Evolutionary conservation across 1,140 invertebrate species (phyloP).

Genomic region (Solen grandis): DNA sequence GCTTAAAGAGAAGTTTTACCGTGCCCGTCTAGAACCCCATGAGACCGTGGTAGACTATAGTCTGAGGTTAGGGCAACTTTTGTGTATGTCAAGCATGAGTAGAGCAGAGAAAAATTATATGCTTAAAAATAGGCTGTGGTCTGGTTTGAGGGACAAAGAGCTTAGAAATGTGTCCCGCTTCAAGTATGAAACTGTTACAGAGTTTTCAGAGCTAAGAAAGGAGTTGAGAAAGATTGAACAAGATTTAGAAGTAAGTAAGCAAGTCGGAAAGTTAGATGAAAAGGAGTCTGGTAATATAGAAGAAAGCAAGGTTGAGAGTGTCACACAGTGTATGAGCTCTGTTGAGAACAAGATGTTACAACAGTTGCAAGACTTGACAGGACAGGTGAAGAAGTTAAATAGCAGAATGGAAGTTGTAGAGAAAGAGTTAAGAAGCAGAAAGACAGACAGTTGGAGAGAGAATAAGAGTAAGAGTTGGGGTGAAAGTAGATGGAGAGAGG

Average conservation of each 20-base stretch:
- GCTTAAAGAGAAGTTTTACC: too few species aligned
- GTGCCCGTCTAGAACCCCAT: too few species aligned
- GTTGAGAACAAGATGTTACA: neutral
- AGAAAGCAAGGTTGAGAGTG: too few species aligned
- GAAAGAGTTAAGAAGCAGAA: constrained; percentile 4
- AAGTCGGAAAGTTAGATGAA: neutral
- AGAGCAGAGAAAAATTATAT: too few species aligned
- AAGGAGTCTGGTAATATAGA: too few species aligned
- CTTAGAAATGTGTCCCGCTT: too few species aligned
- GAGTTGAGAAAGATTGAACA: constrained; percentile 6
- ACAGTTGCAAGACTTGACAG: neutral
- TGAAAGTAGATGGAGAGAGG: neutral
- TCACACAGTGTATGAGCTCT: neutral
- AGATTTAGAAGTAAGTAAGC: neutral
- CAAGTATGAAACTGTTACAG: too few species aligned
- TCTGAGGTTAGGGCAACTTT: too few species aligned
- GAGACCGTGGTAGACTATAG: too few species aligned
- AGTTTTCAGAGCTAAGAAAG: neutral
- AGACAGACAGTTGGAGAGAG: neutral
- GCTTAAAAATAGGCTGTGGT: too few species aligned
- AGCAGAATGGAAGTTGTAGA: neutral
- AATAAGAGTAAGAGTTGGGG: neutral
- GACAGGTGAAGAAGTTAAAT: neutral
- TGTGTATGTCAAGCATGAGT: too few species aligned
- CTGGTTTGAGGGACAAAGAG: too few species aligned